Conservation (phyloP, 2,113 vertebrate species). For the Regulus satrapa region DNA sequence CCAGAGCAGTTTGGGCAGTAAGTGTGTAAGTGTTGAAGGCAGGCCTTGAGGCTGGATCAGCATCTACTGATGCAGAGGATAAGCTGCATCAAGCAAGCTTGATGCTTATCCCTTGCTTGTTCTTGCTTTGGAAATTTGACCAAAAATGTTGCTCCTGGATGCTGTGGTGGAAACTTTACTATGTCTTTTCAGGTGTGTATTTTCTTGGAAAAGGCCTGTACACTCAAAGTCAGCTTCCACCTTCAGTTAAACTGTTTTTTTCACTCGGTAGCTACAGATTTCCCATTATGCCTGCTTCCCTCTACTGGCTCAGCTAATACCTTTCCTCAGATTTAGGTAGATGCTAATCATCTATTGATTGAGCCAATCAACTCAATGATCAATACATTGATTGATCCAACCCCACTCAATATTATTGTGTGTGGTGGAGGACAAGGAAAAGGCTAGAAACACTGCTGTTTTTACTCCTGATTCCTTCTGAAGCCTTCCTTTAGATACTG, state of each 20-base stretch:
- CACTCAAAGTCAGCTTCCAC: not conserved
- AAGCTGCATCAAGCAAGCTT: too few species aligned
- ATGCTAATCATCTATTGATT: not conserved
- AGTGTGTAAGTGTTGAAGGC: rapidly evolving
- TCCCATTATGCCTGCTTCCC: not conserved
- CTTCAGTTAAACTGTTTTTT: not conserved
- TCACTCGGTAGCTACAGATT: not conserved
- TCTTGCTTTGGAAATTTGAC: not conserved
- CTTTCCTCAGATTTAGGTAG: not conserved
- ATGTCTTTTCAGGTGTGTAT: not conserved
- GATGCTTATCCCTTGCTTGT: too few species aligned
- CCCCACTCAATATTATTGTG: too few species aligned
- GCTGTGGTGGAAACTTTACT: not conserved
- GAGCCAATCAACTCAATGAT: not conserved
- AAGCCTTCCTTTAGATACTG: not conserved
- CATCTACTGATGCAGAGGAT: not conserved
- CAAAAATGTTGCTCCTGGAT: not conserved
- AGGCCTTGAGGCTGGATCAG: not conserved
- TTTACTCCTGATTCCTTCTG: not conserved
- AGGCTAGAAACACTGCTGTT: not conserved
- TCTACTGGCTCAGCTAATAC: not conserved
- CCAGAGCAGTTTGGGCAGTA: not conserved
- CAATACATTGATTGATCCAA: too few species aligned
- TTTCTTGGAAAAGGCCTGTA: not conserved
- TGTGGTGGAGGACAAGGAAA: not conserved